Conservation (phyloP, 2,888 invertebrate species). For the Nebria salina region DNA sequence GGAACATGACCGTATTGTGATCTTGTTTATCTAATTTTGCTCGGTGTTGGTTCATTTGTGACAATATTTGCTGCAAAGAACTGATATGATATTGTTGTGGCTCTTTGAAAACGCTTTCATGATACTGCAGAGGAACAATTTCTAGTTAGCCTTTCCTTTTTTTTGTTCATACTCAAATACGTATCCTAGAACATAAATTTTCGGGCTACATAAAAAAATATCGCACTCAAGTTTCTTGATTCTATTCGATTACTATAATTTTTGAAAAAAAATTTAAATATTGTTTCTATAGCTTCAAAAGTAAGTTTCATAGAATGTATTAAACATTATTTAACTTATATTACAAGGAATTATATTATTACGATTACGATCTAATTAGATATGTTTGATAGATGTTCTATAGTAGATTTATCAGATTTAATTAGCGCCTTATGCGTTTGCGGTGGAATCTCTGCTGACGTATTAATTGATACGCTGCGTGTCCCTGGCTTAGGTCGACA, state of each 20-base stretch:
- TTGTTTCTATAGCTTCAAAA: neutral
- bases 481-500: conserved; percentile 19
- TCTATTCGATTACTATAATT: too few species aligned
- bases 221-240: too few species aligned
- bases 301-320: neutral
- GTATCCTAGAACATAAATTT: too few species aligned
- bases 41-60: conserved; percentile 39
- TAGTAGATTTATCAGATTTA: conserved; percentile 29
- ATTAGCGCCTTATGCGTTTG: conserved; percentile 15
- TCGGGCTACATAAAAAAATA: too few species aligned
- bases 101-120: conserved; percentile 35
- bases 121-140: neutral
- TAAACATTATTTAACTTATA: neutral
- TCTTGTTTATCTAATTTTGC: conserved; percentile 39
- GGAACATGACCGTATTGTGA: conserved; percentile 31
- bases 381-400: conserved; percentile 35
- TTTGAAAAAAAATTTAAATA: too few species aligned
- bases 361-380: neutral
- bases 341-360: neutral
- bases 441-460: conserved; percentile 33
- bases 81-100: conserved; percentile 32
- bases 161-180: too few species aligned
- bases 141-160: too few species aligned
- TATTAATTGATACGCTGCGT: conserved; percentile 36
- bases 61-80: conserved; percentile 6